Percentiles rank a stretch among this genome's conserved stretches.
These are phyloP conservation scores for Aplocera efformata DNA, from an alignment of 2,888 invertebrate species.

Conservation along the genomic window DNA sequence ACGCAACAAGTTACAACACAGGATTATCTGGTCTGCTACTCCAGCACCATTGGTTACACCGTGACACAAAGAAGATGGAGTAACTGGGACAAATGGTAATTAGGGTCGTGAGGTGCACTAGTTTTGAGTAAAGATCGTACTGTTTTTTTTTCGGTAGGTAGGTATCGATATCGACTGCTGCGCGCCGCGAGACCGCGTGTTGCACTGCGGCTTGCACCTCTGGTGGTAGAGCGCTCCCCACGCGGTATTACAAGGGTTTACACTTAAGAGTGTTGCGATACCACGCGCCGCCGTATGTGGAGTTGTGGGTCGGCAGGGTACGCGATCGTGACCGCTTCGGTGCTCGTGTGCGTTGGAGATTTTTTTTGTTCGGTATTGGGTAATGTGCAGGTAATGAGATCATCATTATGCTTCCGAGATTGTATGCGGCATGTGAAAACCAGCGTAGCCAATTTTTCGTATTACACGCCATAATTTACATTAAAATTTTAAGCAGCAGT, in stretches of 20 bases:
- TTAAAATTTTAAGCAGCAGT: no score
- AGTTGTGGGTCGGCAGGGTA: slow-evolving; percentile 52
- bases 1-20: slow-evolving; percentile 27
- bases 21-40: slow-evolving; percentile 46
- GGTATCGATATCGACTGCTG: slow-evolving; percentile 50
- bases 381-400: no score
- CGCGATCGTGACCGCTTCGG: slow-evolving; percentile 31
- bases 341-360: slow-evolving; percentile 11
- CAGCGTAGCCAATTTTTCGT: no score
- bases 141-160: slow-evolving; percentile 28
- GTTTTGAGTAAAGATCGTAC: slow-evolving; percentile 29
- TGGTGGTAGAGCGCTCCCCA: slow-evolving; percentile 47
- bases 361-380: slow-evolving; percentile 9
- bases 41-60: slow-evolving; percentile 44
- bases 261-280: slow-evolving; percentile 65
- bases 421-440: no score
- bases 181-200: slow-evolving; percentile 68
- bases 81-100: slow-evolving; percentile 9
- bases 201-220: slow-evolving; percentile 53
- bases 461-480: no score
- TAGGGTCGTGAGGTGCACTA: slow-evolving; percentile 10
- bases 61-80: slow-evolving; percentile 10
- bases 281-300: slow-evolving; percentile 50
- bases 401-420: no score
- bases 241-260: slow-evolving; percentile 44